phyloP scores from a whole-genome alignment of 2,888 invertebrate genomes.

The Cancer borealis region DNA sequence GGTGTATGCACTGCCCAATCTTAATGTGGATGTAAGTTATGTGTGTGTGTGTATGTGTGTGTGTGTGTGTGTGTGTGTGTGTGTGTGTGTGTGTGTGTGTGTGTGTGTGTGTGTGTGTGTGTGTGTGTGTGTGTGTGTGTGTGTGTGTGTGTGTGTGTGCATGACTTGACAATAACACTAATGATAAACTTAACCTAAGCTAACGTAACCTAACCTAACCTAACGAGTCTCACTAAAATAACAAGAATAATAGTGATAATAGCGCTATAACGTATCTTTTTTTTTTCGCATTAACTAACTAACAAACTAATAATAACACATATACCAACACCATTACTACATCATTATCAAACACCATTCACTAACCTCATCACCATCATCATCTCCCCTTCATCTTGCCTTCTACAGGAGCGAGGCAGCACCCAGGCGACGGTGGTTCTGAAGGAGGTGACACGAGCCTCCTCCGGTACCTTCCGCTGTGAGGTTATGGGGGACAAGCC shows the following conservation, averaged over 20 bases:
- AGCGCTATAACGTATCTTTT: not conserved
- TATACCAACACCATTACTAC: not conserved
- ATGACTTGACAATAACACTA: not conserved
- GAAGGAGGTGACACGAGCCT: conserved; percentile 61
- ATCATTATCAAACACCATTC: not conserved
- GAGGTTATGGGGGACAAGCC: conserved; percentile 77
- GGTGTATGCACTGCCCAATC: conserved; percentile 69
- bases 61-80: conserved; percentile 2
- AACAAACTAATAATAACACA: not conserved
- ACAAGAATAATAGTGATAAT: not conserved
- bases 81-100: not conserved
- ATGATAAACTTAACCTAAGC: no score
- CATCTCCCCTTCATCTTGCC: not conserved
- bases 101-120: not conserved
- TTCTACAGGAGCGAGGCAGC: conserved; percentile 56
- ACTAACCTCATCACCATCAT: not conserved
- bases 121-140: not conserved
- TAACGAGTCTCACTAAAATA: not conserved
- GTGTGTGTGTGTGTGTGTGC: no score
- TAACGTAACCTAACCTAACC: no score
- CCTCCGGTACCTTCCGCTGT: conserved; percentile 74
- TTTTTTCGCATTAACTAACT: not conserved
- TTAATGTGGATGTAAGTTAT: conserved; percentile 77
- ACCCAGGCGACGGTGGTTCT: conserved; percentile 60
- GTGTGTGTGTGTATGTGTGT: not conserved